Conservation (phyloP, 2,888 invertebrate species). For the Tachystola acroxantha region DNA sequence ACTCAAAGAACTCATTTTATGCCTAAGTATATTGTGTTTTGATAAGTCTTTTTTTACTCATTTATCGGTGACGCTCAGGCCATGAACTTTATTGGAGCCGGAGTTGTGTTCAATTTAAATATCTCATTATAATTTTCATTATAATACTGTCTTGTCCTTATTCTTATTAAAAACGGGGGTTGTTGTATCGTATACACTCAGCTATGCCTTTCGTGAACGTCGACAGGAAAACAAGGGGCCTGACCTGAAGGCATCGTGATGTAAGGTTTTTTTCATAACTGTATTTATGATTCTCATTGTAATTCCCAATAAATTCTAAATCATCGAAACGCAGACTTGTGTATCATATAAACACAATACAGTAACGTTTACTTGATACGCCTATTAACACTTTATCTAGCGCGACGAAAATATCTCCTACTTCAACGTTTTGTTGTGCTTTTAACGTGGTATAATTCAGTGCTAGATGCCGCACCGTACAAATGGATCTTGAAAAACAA, state of each 20-base stretch:
- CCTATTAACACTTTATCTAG: slow-evolving; percentile 58
- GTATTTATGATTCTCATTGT: slow-evolving; percentile 1
- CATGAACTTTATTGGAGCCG: slow-evolving; percentile 23
- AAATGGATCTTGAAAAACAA: slow-evolving; percentile 74
- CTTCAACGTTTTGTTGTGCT: slow-evolving; percentile 57
- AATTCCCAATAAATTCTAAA: slow-evolving; percentile 3
- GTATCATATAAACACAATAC: too few species aligned
- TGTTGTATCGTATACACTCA: too few species aligned
- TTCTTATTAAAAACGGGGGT: too few species aligned
- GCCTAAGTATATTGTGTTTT: neutral
- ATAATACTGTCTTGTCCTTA: too few species aligned
- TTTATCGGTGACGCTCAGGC: slow-evolving; percentile 13
- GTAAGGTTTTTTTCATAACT: too few species aligned
- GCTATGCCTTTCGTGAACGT: too few species aligned
- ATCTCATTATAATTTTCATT: too few species aligned
- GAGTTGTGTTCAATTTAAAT: slow-evolving; percentile 9
- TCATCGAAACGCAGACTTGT: too few species aligned
- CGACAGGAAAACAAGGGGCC: too few species aligned
- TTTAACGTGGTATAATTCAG: slow-evolving; percentile 62
- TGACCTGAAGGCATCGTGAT: too few species aligned
- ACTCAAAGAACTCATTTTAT: neutral
- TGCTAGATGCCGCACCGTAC: slow-evolving; percentile 51
- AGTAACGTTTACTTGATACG: slow-evolving; percentile 24
- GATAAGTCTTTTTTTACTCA: slow-evolving; percentile 14
- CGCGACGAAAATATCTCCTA: slow-evolving; percentile 52